These are phyloP conservation scores for Paedocypris sp. DNA, from an alignment of 2,113 vertebrate genomes.

Conservation along the genomic window DNA sequence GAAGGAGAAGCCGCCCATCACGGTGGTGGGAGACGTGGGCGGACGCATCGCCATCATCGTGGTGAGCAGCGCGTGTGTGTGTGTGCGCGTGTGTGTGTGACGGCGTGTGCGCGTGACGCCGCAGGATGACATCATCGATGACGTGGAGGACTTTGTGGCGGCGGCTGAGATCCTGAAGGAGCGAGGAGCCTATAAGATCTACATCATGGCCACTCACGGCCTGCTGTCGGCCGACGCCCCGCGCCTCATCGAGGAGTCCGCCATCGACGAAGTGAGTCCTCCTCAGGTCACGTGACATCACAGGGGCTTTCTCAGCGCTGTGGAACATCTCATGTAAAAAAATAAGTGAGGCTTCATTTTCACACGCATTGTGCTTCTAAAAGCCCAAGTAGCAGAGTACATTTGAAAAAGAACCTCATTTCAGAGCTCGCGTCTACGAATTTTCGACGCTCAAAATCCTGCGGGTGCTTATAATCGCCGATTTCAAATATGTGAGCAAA, in stretches of 20 bases:
- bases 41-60: conserved; percentile 96
- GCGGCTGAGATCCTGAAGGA: conserved; percentile 96
- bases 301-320: neutral
- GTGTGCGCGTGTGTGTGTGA: neutral
- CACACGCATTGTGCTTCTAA: too few species aligned
- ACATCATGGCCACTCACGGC: conserved; percentile 95
- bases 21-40: conserved; percentile 93
- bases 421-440: too few species aligned
- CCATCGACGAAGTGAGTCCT: conserved; percentile 80
- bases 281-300: neutral
- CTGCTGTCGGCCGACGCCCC: conserved; percentile 92
- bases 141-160: conserved; percentile 91
- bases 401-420: too few species aligned
- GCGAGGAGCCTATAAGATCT: conserved; percentile 94
- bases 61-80: conserved; percentile 60
- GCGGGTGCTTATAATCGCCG: too few species aligned
- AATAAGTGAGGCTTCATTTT: too few species aligned
- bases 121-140: conserved; percentile 96
- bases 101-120: neutral
- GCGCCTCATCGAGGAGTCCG: conserved; percentile 88
- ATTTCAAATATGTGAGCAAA: too few species aligned
- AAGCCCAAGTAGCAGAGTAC: too few species aligned
- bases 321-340: too few species aligned
- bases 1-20: conserved; percentile 97
- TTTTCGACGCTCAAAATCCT: too few species aligned